A percentile compares a stretch with the other conserved stretches of the same genome.
Conservation (phyloP, 2,888 invertebrate species). For the Drosophila birchii region DNA sequence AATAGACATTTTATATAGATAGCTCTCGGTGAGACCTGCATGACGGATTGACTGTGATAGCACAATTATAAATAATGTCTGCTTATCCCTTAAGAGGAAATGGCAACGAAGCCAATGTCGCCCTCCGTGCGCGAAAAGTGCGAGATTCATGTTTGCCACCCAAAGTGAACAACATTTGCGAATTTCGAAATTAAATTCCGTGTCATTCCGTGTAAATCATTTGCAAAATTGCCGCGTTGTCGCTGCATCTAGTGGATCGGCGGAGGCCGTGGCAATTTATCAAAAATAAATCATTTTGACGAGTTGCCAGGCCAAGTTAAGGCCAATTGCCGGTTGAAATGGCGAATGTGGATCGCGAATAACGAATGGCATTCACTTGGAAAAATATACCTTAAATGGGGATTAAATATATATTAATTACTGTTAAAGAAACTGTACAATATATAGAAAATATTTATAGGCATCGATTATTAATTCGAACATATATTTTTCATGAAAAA, state of each 20-base stretch:
- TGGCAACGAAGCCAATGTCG: conserved; percentile 45
- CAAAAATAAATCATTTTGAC: conserved; percentile 84
- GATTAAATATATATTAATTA: neutral
- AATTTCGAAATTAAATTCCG: conserved; percentile 83
- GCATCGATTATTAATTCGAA: too few relatives aligned
- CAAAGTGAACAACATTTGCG: conserved; percentile 79
- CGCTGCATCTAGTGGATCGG: conserved; percentile 34
- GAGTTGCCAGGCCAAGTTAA: conserved; percentile 60
- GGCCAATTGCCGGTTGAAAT: conserved; percentile 51
- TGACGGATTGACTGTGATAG: conserved; percentile 54
- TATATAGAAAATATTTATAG: neutral
- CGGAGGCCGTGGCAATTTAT: conserved; percentile 78
- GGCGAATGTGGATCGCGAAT: conserved; percentile 35
- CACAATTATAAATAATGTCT: conserved; percentile 60
- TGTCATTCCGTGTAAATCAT: conserved; percentile 83
- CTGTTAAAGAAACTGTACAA: neutral
- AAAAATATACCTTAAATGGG: neutral
- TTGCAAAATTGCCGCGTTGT: conserved; percentile 68
- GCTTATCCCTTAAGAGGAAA: conserved; percentile 42
- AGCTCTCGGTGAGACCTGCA: conserved; percentile 3
- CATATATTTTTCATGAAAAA: too few relatives aligned
- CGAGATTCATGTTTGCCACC: conserved; percentile 80
- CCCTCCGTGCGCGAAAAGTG: conserved; percentile 22
- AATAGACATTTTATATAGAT: conserved; percentile 12
- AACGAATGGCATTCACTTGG: conserved; percentile 7